phyloP scores from a whole-genome alignment of 2,888 invertebrate genomes.

The Xestoiulus laeticollis region DNA sequence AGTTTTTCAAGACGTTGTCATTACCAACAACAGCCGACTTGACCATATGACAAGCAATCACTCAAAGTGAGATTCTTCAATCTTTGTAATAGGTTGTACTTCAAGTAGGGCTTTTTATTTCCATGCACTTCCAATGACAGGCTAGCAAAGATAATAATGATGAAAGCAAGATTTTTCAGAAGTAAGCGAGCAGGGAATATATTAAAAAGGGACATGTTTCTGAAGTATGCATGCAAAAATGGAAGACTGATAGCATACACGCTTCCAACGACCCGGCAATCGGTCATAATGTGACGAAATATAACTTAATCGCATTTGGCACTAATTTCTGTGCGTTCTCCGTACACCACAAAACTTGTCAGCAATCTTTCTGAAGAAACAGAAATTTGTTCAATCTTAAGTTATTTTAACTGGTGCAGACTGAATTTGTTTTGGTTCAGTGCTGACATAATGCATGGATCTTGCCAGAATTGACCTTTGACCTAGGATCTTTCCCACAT shows the following conservation, averaged over 20 bases:
- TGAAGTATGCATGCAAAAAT: background rate
- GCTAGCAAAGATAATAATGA: background rate
- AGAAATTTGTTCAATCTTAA: no score
- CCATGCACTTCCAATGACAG: background rate
- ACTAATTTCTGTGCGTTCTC: no score
- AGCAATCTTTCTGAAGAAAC: background rate
- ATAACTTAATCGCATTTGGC: no score
- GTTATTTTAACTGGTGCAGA: no score
- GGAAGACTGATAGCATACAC: background rate
- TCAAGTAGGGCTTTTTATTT: background rate
- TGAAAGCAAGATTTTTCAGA: background rate
- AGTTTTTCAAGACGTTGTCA: background rate
- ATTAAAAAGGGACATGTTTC: background rate
- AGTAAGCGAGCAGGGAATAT: background rate
- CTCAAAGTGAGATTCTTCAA: background rate
- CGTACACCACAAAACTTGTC: background rate
- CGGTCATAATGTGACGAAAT: no score
- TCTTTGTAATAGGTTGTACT: background rate
- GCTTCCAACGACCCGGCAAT: no score
- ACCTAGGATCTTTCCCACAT: no score
- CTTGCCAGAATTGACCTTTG: no score
- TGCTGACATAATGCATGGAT: no score
- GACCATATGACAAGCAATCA: slow-evolving; percentile 12
- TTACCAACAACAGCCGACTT: background rate
- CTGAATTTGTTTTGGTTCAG: no score